Evolutionary conservation across 2,888 invertebrate species (phyloP).

Genomic region (Chydorus sphaericus): DNA sequence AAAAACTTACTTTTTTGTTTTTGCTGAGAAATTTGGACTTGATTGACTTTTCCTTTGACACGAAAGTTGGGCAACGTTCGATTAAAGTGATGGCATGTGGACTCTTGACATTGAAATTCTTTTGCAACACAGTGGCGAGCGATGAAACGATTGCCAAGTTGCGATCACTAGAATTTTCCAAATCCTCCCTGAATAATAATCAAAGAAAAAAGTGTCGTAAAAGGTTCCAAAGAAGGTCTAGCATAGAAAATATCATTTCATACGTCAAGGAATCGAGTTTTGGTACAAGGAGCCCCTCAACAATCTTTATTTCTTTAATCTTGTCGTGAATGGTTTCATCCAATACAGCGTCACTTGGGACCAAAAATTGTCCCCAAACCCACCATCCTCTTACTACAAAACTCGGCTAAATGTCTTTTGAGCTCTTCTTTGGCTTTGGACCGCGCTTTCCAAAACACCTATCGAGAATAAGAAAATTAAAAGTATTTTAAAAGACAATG

Average conservation of each 20-base stretch:
- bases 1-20: slow-evolving; percentile 41
- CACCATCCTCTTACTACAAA: slow-evolving; percentile 74
- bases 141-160: slow-evolving; percentile 59
- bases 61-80: slow-evolving; percentile 68
- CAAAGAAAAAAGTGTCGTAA: slow-evolving; percentile 15
- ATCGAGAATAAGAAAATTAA: slow-evolving; percentile 17
- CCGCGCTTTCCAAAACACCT: slow-evolving; percentile 72
- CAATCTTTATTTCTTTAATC: slow-evolving; percentile 54
- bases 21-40: slow-evolving; percentile 50
- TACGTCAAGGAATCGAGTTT: slow-evolving; percentile 53
- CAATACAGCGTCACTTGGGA: slow-evolving; percentile 60
- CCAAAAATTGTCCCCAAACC: slow-evolving; percentile 83
- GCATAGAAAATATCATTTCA: slow-evolving; percentile 25
- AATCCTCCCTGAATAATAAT: slow-evolving; percentile 38
- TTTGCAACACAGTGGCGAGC: slow-evolving; percentile 60
- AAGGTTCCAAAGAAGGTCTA: not conserved
- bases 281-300: slow-evolving; percentile 55
- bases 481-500: not conserved
- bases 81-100: slow-evolving; percentile 39
- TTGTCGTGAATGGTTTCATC: slow-evolving; percentile 67
- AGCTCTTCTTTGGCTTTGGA: slow-evolving; percentile 68
- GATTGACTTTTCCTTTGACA: slow-evolving; percentile 67
- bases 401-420: slow-evolving; percentile 62
- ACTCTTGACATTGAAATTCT: slow-evolving; percentile 54
- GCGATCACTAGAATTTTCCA: slow-evolving; percentile 46